Base-by-base conservation (phyloP, 2,888 invertebrate species). In the Apamea monoglypha region DNA sequence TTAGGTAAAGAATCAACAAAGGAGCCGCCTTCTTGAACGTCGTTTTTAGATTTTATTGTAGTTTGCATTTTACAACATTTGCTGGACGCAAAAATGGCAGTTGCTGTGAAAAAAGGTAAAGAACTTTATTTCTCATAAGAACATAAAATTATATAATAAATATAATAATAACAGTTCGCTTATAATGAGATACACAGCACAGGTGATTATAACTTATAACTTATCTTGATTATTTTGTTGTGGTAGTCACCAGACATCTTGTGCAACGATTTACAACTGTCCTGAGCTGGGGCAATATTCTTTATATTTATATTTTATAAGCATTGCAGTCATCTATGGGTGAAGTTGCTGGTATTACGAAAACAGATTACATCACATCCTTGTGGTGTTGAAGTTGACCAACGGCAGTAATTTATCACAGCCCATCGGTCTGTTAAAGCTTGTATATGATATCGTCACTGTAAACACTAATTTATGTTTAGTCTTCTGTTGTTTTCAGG, bases 401-500 rank as follows among this genome's bases (percentile, higher is more conserved):
- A 50, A 8, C 29, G 0, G 8, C 29, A 69, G 47, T 32, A 21
- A 32, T 32, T 32, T 14, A 50, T 21, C 1, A 7, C 21, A 36
- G 21, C 0, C 18, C 36, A 50, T n/a, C 7, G 16, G n/a, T 40
- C 16, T n/a, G 7, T 16, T 67, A 16, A 44, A 73, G 16, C 18
- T 18, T 50, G 4, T 40, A 7, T 40, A 4, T 50, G n/a, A 21
- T 18, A 74, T 50, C 14, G 29, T n/a, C 5, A 53, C 50, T 21
- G 7, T 50, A 8, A 40, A 29, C 10, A 72, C 56, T 10, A 29
- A 44, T 40, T 7, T 56, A 47, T 59, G 14, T 8, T 18, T 44
- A 25, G 8, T 29, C 21, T 18, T 32, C 25, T 50, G 12, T 59
- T 25, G 2, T 59, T 80, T 76, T 29, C 63, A 87, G 87, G 86